Evolutionary conservation across 2,888 invertebrate species (phyloP).

Genomic region (Dicyrtoma fusca): DNA sequence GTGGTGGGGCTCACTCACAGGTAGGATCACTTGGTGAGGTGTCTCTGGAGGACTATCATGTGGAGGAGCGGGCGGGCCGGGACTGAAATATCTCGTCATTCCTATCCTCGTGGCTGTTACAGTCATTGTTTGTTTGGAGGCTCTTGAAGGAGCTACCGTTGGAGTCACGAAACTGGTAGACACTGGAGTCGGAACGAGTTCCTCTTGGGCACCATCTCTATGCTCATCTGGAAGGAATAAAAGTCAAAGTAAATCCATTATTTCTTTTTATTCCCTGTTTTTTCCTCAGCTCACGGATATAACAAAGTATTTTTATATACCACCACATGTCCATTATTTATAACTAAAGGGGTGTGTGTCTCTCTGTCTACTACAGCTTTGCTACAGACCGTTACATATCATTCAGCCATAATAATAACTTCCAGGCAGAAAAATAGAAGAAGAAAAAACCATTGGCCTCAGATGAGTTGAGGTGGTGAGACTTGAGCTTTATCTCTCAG

Average conservation of each 20-base stretch:
- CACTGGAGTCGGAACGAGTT: not conserved
- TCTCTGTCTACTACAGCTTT: too few species aligned
- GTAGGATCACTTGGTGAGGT: too few species aligned
- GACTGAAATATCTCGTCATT: constrained; percentile 38
- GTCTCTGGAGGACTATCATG: constrained; percentile 8
- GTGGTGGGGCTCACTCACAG: too few species aligned
- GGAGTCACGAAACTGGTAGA: not conserved
- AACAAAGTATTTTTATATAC: constrained; percentile 13
- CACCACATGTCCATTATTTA: too few species aligned
- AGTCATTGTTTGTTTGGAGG: constrained; percentile 44
- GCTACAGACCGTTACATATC: too few species aligned
- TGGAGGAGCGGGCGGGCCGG: not conserved
- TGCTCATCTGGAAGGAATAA: not conserved
- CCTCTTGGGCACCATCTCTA: not conserved
- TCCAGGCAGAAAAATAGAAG: too few species aligned
- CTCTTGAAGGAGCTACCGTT: constrained; percentile 25
- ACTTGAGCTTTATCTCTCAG: too few species aligned
- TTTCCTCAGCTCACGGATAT: not conserved
- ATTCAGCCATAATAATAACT: too few species aligned
- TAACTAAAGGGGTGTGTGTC: too few species aligned
- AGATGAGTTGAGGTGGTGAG: too few species aligned
- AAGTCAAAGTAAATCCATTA: constrained; percentile 1
- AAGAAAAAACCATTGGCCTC: too few species aligned
- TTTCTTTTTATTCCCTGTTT: not conserved
- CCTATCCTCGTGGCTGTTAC: constrained; percentile 49